Evolutionary conservation across 30 jellyfish, hydroid and myxozoan genomes (phyloP).

Genomic region (Turritopsis dohrnii): DNA sequence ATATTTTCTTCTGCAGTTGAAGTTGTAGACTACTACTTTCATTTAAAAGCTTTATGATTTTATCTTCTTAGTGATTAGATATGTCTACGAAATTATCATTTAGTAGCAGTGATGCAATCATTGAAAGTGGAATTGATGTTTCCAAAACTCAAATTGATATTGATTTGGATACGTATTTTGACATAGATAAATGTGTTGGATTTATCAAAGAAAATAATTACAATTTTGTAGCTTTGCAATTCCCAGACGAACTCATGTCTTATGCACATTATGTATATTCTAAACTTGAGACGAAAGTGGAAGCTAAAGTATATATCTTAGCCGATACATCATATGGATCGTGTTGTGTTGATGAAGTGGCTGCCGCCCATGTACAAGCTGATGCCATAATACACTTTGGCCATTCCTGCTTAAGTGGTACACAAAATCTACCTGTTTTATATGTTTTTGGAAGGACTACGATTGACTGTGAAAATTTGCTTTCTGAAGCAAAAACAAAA

Average conservation of each 20-base stretch:
- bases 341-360: conserved; percentile 97
- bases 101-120: neutral
- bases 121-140: neutral
- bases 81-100: neutral
- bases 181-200: conserved; percentile 40
- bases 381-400: conserved; percentile 95
- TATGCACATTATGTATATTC: conserved; percentile 40
- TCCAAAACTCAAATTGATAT: neutral
- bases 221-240: conserved; percentile 62
- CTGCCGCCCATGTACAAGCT: conserved; percentile 86
- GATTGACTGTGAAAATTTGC: conserved; percentile 42
- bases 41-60: neutral
- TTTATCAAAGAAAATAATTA: conserved; percentile 40
- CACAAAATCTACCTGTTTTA: conserved; percentile 62
- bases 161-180: conserved; percentile 46
- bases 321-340: conserved; percentile 98
- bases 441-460: conserved; percentile 56
- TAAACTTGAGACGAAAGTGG: conserved; percentile 31
- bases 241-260: conserved; percentile 85
- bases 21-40: neutral
- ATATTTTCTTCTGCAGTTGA: too few relatives aligned
- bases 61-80: neutral
- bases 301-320: conserved; percentile 35
- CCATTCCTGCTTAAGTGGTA: conserved; percentile 87
- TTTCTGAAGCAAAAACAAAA: conserved; percentile 7